phyloP scores from a whole-genome alignment of 2,797 vertebrate species.

The Falco naumanni region DNA sequence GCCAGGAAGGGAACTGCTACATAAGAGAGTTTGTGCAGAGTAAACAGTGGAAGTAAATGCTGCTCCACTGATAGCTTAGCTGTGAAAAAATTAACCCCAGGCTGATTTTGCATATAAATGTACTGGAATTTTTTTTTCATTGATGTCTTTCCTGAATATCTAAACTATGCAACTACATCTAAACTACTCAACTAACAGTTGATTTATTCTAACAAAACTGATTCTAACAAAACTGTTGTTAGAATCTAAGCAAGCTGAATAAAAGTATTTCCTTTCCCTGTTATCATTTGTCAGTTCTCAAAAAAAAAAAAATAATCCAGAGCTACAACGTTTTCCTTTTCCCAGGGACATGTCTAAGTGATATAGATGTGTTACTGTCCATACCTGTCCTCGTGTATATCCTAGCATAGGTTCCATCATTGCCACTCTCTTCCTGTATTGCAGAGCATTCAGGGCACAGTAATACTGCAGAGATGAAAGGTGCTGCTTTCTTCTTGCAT shows the following conservation, averaged over 20 bases:
- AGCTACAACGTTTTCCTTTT: background rate
- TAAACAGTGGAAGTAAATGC: slow-evolving; percentile 38
- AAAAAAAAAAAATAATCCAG: background rate
- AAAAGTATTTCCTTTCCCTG: background rate
- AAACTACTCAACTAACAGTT: background rate
- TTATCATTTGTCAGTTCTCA: background rate
- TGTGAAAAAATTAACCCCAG: background rate
- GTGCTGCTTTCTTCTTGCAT: slow-evolving; percentile 93
- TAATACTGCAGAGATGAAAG: slow-evolving; percentile 96
- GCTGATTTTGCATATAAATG: background rate
- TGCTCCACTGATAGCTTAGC: background rate
- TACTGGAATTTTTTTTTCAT: background rate
- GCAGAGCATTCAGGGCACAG: slow-evolving; percentile 94
- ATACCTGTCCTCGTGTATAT: slow-evolving; percentile 93
- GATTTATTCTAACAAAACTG: too few relatives aligned
- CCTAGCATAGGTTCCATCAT: slow-evolving; percentile 97
- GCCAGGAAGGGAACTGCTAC: slow-evolving; percentile 23
- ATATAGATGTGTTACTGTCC: background rate
- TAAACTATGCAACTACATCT: background rate
- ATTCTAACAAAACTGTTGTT: background rate
- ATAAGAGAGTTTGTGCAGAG: slow-evolving; percentile 32
- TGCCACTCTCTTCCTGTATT: slow-evolving; percentile 93
- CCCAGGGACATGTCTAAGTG: background rate
- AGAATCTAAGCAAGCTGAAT: background rate
- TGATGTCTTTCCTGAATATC: background rate